Base-by-base conservation (phyloP, 2,797 vertebrate species). In the Poeciliopsis turneri region DNA sequence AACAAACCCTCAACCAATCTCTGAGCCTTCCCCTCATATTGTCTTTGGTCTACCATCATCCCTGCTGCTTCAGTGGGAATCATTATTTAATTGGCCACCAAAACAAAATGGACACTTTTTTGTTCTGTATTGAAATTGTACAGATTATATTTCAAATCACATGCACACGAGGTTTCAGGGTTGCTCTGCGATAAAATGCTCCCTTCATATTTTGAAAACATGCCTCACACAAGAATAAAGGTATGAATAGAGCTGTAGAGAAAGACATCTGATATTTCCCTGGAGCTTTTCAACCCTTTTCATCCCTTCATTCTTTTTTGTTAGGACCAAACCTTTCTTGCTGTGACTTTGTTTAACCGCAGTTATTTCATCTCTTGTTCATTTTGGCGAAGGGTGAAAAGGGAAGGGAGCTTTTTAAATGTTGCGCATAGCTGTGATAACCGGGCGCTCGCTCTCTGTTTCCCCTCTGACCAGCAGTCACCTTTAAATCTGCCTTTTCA, bases 401-500 rank as follows among this genome's bases (percentile, higher is more conserved):
- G 84, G 87, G 87, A 83, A 89, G 93, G 89, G 89, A 81, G 75
- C 68, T 81, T 84, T 94, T 84, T 90, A 92, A 94, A 94, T 92
- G 92, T 92, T 90, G 88, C 73, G 75, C 85, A 90, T 88, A 86
- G 92, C 90, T 88, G 90, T 90, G 92, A 94, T 95, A 94, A 93
- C 92, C 89, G 89, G 85, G 80, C 89, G 88, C 87, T 78, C 81
- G 75, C 84, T 76, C 83, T 83, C 86, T 73, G 86, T 64, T 83
- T 76, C 86, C 86, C 95, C 96, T 97, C 96, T 98, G 96, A 97
- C 97, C 97, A 97, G 96, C 95, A 95, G 93, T 98, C 98, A 99
- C 98, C 98, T 99, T 99, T 99, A 99, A 99, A 99, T 97, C 98
- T 99, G 98, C 96, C 98, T 99, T 99, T 99, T 99, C 97, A 99